Evolutionary conservation across 2,888 invertebrate genomes (phyloP).

Genomic region (Drymonia ruficornis): DNA sequence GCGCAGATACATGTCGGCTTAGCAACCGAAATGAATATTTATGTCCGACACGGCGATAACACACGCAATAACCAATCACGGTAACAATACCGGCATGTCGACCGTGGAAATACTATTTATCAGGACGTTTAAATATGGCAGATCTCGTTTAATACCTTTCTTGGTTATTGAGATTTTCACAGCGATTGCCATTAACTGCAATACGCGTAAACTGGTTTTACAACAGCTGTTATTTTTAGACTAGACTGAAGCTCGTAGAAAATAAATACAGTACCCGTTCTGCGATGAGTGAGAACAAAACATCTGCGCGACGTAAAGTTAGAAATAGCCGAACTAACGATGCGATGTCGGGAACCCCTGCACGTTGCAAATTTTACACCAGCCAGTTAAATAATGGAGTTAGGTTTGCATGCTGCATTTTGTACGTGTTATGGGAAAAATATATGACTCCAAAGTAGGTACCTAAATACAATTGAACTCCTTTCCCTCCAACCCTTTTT

Average conservation of each 20-base stretch:
- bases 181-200: background rate
- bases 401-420: background rate
- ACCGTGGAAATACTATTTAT: background rate
- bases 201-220: background rate
- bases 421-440: background rate
- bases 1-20: background rate
- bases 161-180: background rate
- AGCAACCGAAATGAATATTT: constrained; percentile 3
- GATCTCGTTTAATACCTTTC: background rate
- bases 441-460: too few species aligned
- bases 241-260: background rate
- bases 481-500: too few species aligned
- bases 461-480: too few species aligned
- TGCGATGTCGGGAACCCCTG: background rate
- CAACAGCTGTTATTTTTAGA: constrained; percentile 3
- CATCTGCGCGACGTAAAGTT: background rate
- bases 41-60: constrained; percentile 2
- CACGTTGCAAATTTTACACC: background rate
- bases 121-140: background rate
- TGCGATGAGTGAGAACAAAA: constrained; percentile 5
- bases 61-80: too few species aligned
- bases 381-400: background rate
- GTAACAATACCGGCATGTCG: background rate
- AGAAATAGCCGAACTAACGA: constrained; percentile 5
- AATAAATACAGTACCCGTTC: background rate